Base-by-base conservation (phyloP, 2,888 invertebrate species). In the Metallyticus violacea region DNA sequence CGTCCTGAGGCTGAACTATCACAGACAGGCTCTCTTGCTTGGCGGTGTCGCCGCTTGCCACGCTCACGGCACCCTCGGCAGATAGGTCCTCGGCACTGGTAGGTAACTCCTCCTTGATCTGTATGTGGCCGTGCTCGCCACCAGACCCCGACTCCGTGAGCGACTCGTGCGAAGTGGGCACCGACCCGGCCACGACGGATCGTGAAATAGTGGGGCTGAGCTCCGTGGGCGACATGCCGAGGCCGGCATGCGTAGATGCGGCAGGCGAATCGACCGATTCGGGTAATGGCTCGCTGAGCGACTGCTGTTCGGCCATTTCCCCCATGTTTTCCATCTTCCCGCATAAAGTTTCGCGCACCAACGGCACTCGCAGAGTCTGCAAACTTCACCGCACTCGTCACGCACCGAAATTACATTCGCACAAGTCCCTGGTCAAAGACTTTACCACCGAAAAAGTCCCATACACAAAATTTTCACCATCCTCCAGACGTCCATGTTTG, bases 291-390 rank as follows among this genome's bases (percentile, higher is more conserved):
- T 93, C 93, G 90, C 92, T 92, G 89, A 93, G 92, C 89, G 93
- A 91, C 91, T 93, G 93, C 90, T 93, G 93, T 91, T 94, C 93
- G 90, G 94, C 93, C 92, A 94, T 94, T 90, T 94, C 93, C 90
- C 93, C 93, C 90, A 94, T 93, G 90, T 93, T 93, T 90, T 94
- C 93, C 93, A 94, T 94, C 83, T 77, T 91, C 91, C 91, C 91
- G 90, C 91, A 91, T 91, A 90, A 90, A 91, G 91, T 90, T 91
- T 85, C 87, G 40, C 87, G 62, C 87, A 88, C 87, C 84, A 87
- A 88, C 88, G 87, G 85, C 88, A 88, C 88, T 86, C 88, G 86
- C 88, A 83, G 77, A 88, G 87, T 87, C 89, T 86, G 85, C 87
- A 87, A 87, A 87, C 88, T 89, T 88, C 88, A 88, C 88, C 87